Percentiles rank a stretch among this genome's conserved stretches.
Evolutionary conservation across 2,888 invertebrate genomes (phyloP).

Genomic region (Siphlonurus alternatus): DNA sequence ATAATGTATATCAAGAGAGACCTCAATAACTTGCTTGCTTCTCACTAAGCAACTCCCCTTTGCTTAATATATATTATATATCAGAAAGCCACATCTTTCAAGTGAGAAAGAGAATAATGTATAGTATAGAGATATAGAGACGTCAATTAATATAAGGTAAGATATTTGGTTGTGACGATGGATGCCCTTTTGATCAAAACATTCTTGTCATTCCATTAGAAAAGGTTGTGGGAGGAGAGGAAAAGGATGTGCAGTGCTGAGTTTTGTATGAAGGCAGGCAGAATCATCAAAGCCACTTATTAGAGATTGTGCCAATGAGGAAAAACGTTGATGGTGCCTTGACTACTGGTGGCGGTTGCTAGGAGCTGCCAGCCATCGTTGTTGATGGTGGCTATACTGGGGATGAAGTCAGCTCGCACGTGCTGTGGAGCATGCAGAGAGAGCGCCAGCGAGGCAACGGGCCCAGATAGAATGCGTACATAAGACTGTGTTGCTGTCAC

Average conservation of each 20-base stretch:
- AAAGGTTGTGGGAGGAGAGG: not conserved
- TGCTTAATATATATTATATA: not conserved
- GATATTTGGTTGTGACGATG: not conserved
- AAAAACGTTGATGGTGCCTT: not conserved
- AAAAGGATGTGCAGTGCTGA: not conserved
- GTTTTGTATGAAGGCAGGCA: not conserved
- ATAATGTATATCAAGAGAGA: not conserved
- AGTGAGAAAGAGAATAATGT: not conserved
- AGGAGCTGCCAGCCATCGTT: not conserved
- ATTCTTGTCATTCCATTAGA: not conserved
- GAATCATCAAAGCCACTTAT: not conserved
- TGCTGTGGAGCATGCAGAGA: too few species aligned
- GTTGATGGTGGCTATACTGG: too few species aligned
- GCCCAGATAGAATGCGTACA: too few species aligned
- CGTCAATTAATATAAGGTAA: not conserved
- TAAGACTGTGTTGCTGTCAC: too few species aligned
- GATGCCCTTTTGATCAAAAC: not conserved
- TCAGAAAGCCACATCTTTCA: not conserved
- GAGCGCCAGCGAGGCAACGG: too few species aligned
- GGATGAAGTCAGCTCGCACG: too few species aligned
- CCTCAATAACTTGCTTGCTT: not conserved
- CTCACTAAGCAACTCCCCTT: not conserved
- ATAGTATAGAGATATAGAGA: not conserved
- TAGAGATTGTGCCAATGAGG: not conserved
- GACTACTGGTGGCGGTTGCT: not conserved